Conservation (phyloP, 2,797 vertebrate genomes). For the Chelonia mydas region DNA sequence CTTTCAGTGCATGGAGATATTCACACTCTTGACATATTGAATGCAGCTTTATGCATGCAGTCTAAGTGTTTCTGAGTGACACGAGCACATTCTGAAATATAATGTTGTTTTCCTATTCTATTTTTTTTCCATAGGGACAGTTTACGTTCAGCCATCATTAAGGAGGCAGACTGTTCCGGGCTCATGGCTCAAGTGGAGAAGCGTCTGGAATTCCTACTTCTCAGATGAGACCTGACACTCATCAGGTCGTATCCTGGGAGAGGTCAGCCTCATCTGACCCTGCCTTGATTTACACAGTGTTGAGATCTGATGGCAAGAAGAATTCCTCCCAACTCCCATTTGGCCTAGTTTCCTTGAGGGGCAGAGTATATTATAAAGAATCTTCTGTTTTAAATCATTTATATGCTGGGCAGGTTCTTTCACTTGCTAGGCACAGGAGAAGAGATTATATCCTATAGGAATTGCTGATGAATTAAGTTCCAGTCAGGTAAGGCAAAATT, state of each 20-base stretch:
- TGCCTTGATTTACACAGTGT: rapidly evolving
- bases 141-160: neutral
- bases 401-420: neutral
- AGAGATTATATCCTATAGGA: neutral
- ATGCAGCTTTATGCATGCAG: slow-evolving; percentile 44
- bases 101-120: slow-evolving; percentile 11
- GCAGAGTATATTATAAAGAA: neutral
- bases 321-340: neutral
- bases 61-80: slow-evolving; percentile 52
- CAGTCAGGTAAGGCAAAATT: neutral
- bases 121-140: neutral
- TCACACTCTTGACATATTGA: neutral
- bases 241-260: neutral
- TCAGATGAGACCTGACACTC: neutral
- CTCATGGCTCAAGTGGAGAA: neutral
- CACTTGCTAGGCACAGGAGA: neutral
- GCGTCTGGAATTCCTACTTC: neutral
- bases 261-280: neutral
- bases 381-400: rapidly evolving
- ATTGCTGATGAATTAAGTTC: neutral
- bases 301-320: neutral
- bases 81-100: slow-evolving; percentile 23
- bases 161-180: neutral
- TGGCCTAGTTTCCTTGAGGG: neutral
- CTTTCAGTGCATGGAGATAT: slow-evolving; percentile 30